Conservation (phyloP, 1,140 invertebrate genomes). For the Leguminivora glycinivorella region DNA sequence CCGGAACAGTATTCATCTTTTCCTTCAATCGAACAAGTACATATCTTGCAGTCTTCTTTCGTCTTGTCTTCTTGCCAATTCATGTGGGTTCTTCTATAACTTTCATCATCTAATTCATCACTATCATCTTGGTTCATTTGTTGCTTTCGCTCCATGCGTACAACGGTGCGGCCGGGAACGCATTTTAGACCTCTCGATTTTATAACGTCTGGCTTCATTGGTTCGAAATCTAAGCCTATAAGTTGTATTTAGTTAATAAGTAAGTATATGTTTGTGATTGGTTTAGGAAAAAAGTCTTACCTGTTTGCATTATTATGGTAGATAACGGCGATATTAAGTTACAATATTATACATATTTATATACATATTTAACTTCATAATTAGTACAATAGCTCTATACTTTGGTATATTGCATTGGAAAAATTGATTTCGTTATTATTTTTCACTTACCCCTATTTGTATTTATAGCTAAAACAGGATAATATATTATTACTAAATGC, state of each 20-base stretch:
- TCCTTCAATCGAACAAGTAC: conserved; percentile 62
- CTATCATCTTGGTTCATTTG: neutral
- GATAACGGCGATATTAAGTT: too few relatives aligned
- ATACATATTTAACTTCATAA: too few relatives aligned
- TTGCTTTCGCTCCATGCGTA: conserved; percentile 43
- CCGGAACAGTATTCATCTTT: conserved; percentile 58
- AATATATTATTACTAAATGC: too few relatives aligned
- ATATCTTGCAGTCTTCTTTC: conserved; percentile 47
- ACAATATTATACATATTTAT: too few relatives aligned
- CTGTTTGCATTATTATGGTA: too few relatives aligned
- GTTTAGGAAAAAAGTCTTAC: too few relatives aligned
- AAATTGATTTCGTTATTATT: neutral
- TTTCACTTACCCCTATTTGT: conserved; percentile 6
- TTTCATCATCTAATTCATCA: conserved; percentile 36
- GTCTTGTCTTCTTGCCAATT: conserved; percentile 44
- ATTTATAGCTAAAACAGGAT: conserved; percentile 41
- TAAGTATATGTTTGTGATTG: too few relatives aligned
- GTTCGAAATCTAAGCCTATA: conserved; percentile 4
- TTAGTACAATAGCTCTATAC: too few relatives aligned
- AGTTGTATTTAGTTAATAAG: neutral
- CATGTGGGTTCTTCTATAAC: conserved; percentile 51
- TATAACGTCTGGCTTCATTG: conserved; percentile 40
- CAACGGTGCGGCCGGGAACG: conserved; percentile 55
- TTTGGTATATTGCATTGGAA: too few relatives aligned
- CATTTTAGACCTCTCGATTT: conserved; percentile 47